A percentile compares a stretch with the other conserved stretches of the same genome.
phyloP scores from a whole-genome alignment of 2,797 vertebrate genomes.

The Molossus alvarezi region DNA sequence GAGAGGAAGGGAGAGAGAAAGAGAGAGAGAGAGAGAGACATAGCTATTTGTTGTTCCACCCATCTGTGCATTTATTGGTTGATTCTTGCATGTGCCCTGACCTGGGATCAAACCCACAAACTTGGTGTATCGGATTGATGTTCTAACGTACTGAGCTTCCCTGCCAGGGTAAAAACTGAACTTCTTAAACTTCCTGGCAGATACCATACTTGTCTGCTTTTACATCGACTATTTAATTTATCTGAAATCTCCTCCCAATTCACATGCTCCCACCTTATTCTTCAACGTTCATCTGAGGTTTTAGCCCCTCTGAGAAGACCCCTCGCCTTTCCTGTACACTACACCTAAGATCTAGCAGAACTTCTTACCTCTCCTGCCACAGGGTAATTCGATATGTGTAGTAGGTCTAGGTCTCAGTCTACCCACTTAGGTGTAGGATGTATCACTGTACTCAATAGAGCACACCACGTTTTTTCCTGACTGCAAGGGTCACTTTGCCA shows the following conservation, averaged over 20 bases:
- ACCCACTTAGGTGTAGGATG: background rate
- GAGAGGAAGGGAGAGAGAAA: too few relatives aligned
- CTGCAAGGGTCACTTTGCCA: background rate
- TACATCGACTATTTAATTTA: background rate
- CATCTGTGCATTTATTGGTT: too few relatives aligned
- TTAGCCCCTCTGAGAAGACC: background rate
- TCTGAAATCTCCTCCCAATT: background rate
- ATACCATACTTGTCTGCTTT: background rate
- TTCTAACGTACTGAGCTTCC: too few relatives aligned
- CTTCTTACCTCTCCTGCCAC: background rate
- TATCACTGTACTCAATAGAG: background rate
- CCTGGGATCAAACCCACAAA: too few relatives aligned
- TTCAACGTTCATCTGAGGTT: background rate
- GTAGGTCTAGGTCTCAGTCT: background rate
- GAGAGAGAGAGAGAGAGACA: too few relatives aligned
- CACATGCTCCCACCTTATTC: background rate
- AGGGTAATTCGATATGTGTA: too few relatives aligned
- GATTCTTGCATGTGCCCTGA: too few relatives aligned
- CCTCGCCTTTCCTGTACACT: background rate
- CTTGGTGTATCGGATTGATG: too few relatives aligned
- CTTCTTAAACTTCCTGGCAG: background rate
- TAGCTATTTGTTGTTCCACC: too few relatives aligned
- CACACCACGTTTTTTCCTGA: background rate
- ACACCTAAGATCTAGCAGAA: background rate
- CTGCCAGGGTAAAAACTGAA: background rate